phyloP scores from a whole-genome alignment of 2,797 vertebrate species.

The Cetoscarus ocellatus region DNA sequence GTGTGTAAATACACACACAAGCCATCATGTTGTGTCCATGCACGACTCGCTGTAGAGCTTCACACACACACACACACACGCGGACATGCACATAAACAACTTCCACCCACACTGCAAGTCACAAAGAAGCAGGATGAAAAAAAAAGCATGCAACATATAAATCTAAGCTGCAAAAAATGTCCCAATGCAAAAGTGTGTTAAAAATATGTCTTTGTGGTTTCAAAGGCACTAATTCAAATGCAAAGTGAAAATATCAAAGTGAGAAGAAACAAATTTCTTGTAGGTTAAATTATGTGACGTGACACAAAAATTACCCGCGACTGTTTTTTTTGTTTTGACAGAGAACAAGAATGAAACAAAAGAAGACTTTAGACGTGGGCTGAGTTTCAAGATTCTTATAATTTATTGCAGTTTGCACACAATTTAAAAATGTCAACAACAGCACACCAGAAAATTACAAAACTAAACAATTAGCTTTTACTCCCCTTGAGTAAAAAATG shows the following conservation, averaged over 20 bases:
- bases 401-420: conserved; percentile 99
- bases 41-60: conserved; percentile 29
- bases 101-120: conserved; percentile 71
- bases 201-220: too few species aligned
- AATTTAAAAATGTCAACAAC: conserved; percentile 99
- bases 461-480: conserved; percentile 99
- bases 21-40: conserved; percentile 39
- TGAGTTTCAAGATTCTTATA: conserved; percentile 92
- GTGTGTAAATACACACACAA: conserved; percentile 9
- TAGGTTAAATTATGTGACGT: too few species aligned
- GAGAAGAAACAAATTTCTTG: too few species aligned
- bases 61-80: too few species aligned
- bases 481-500: conserved; percentile 91
- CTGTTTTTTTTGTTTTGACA: too few species aligned
- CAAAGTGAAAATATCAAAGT: too few species aligned
- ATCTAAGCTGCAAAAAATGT: too few species aligned
- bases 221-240: too few species aligned
- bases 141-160: too few species aligned
- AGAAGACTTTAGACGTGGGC: conserved; percentile 46
- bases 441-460: conserved; percentile 99
- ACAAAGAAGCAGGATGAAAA: conserved; percentile 50
- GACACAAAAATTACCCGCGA: too few species aligned
- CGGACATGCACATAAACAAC: conserved; percentile 30
- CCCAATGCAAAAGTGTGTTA: too few species aligned
- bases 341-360: conserved; percentile 12